These are phyloP conservation scores for Agonum fuliginosum DNA, from an alignment of 2,888 invertebrate species.

Conservation along the genomic window DNA sequence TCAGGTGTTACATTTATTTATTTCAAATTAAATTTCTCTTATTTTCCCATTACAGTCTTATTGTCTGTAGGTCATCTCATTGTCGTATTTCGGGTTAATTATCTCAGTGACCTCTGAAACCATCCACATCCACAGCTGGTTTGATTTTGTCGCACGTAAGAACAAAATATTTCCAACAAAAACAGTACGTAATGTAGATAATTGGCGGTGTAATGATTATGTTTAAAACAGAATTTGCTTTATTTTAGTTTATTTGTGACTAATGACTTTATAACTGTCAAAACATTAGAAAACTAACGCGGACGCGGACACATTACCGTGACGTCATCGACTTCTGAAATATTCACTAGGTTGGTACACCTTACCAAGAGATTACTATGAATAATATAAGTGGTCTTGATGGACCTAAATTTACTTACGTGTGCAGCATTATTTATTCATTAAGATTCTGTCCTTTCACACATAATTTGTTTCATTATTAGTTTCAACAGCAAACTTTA, in stretches of 20 bases:
- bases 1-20: no score
- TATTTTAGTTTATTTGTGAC: slow-evolving; percentile 40
- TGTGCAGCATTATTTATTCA: background rate
- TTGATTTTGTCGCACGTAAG: background rate
- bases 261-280: slow-evolving; percentile 51
- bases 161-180: slow-evolving; percentile 37
- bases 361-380: slow-evolving; percentile 31
- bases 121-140: background rate
- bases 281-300: slow-evolving; percentile 40
- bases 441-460: no score
- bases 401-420: background rate
- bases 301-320: background rate
- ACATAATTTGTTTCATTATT: no score
- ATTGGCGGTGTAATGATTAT: slow-evolving; percentile 35
- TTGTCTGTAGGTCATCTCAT: background rate
- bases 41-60: background rate
- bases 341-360: slow-evolving; percentile 8
- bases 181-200: slow-evolving; percentile 35
- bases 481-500: no score
- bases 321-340: slow-evolving; percentile 25
- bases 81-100: slow-evolving; percentile 1
- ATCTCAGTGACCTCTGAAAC: background rate
- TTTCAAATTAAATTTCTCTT: background rate
- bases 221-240: slow-evolving; percentile 43
- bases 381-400: slow-evolving; percentile 8